Evolutionary conservation across 2,797 vertebrate genomes (phyloP).

Genomic region (Cephalopachus bancanus): DNA sequence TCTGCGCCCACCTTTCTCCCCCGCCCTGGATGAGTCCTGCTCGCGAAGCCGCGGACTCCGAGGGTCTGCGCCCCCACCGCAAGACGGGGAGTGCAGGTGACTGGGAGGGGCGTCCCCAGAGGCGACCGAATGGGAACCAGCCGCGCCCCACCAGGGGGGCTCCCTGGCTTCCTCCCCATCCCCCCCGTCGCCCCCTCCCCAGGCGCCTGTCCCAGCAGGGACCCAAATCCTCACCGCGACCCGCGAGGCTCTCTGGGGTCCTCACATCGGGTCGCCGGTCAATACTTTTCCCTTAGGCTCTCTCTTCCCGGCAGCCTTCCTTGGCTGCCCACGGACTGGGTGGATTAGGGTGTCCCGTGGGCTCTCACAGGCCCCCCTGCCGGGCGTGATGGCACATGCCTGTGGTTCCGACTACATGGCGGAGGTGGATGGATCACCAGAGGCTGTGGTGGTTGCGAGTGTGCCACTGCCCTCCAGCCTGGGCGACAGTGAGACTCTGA

Average conservation of each 20-base stretch:
- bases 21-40: too few species aligned
- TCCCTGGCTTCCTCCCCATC: rapidly evolving
- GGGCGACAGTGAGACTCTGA: too few species aligned
- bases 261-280: background rate
- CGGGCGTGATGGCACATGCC: too few species aligned
- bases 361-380: background rate
- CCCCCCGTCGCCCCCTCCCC: background rate
- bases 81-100: too few species aligned
- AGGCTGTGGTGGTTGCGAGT: too few species aligned
- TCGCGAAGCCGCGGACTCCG: too few species aligned
- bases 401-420: too few species aligned
- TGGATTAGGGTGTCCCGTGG: background rate
- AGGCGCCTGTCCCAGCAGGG: background rate
- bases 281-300: background rate
- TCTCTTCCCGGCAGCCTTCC: conserved; percentile 16
- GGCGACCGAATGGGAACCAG: background rate
- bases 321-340: background rate
- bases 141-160: background rate
- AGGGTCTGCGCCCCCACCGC: too few species aligned
- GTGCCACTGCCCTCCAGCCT: too few species aligned
- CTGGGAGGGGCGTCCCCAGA: background rate
- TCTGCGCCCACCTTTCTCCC: too few species aligned
- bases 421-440: too few species aligned
- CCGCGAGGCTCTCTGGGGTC: background rate
- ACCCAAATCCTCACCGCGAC: too few species aligned